These are phyloP conservation scores for Squalus acanthias DNA, from an alignment of 2,797 vertebrate species.

Conservation along the genomic window DNA sequence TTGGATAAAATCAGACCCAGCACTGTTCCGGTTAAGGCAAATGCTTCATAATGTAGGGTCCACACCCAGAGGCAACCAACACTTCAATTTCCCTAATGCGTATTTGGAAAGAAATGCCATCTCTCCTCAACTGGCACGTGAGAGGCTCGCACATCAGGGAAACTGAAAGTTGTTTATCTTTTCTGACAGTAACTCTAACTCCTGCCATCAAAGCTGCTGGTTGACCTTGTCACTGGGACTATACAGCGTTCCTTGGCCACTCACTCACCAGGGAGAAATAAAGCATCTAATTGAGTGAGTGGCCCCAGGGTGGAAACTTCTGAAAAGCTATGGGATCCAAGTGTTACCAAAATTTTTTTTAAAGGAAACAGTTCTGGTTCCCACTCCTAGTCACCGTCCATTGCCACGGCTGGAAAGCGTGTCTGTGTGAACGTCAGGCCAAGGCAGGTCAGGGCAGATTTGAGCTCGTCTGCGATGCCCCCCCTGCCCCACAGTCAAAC, in stretches of 20 bases:
- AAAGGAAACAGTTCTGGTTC: not conserved
- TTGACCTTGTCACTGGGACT: not conserved
- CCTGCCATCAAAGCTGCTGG: not conserved
- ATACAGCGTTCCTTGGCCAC: not conserved
- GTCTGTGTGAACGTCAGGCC: not conserved
- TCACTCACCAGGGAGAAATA: not conserved
- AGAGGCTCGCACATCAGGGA: not conserved
- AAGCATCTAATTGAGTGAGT: not conserved
- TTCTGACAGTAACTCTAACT: not conserved
- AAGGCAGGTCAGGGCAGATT: not conserved
- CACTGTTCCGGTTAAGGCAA: not conserved
- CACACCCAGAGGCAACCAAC: not conserved
- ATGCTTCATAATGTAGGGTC: not conserved
- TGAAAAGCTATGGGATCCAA: not conserved
- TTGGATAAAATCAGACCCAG: constrained; percentile 21
- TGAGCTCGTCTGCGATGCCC: not conserved
- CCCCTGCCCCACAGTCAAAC: not conserved
- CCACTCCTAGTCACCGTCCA: not conserved
- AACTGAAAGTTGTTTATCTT: not conserved
- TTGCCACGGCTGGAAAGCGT: not conserved
- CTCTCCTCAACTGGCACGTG: not conserved
- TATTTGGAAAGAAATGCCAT: not conserved
- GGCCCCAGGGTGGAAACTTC: too few relatives aligned
- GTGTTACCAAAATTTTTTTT: not conserved
- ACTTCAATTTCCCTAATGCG: not conserved